Base-by-base conservation (phyloP, 2,113 vertebrate genomes). In the Nestor notabilis region DNA sequence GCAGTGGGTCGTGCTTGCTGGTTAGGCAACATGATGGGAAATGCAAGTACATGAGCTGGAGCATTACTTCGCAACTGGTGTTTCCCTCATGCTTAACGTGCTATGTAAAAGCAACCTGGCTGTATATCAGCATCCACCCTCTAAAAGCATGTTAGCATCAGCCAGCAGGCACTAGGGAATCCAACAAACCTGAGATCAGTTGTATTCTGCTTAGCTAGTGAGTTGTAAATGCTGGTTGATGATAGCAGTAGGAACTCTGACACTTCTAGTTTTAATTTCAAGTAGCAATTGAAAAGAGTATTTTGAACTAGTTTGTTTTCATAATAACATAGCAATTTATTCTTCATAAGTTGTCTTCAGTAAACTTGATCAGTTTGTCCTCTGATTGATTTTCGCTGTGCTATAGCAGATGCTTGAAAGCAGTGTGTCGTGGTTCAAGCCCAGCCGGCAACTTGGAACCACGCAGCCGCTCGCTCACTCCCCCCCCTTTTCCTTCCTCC, bases 61-160 rank as follows among this genome's bases (percentile, higher is more conserved):
- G 43, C 47, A 53, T 65, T 70, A 81, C 70, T 93, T 95, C 82
- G 86, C 82, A 80, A 5, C 43, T 24, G 43, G 17, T 39, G 10
- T 83, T 93, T 88, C 58, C 37, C 1, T 0, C 37, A 11, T 47
- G 29, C 17, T 8, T 72, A 7, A 28, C 7, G 3, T 0, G 0
- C 39, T 35, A 2, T 56, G 14, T 60, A 29, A 50, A 65, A 79
- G 58, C 37, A 63, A 28, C 10, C 25, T 35, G 37, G 17, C 17
- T 78, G 8, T n/a, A 1, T 69, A 33, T 58, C 15, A 24, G 25
- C 33, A 25, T 10, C 64, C 35, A 17, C 25, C 6, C 55, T 79
- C 56, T 71, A 5, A 5, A 46, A 14, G 55, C 18, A 23, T 0
- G 2, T 35, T 53, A 25, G 6, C 25, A 18, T n/a, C 70, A 49